Conservation (phyloP, 2,888 invertebrate genomes). For the Odiellus spinosus region DNA sequence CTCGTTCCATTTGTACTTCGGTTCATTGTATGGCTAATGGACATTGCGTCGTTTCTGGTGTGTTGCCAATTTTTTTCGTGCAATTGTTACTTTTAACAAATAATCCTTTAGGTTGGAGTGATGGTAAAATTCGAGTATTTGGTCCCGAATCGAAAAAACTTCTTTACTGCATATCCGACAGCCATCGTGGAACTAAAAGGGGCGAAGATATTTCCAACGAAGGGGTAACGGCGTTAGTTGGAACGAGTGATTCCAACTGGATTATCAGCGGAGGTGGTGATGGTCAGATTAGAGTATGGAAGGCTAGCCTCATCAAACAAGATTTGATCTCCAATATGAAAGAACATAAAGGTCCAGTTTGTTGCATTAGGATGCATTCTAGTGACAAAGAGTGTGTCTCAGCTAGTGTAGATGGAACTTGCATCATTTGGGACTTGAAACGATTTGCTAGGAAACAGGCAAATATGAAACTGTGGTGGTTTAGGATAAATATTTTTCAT, state of each 20-base stretch:
- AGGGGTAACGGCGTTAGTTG: slow-evolving; percentile 65
- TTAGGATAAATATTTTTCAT: too few relatives aligned
- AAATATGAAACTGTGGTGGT: too few relatives aligned
- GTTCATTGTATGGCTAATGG: slow-evolving; percentile 63
- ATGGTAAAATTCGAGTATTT: slow-evolving; percentile 33
- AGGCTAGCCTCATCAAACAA: slow-evolving; percentile 39
- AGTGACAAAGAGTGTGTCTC: slow-evolving; percentile 68
- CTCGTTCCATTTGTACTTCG: slow-evolving; percentile 25
- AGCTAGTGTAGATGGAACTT: slow-evolving; percentile 78
- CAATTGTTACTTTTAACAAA: too few relatives aligned
- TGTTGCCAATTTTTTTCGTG: slow-evolving; percentile 3
- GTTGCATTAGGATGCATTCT: slow-evolving; percentile 39
- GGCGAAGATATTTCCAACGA: slow-evolving; percentile 26
- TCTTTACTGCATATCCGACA: slow-evolving; percentile 66
- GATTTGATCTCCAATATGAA: slow-evolving; percentile 56
- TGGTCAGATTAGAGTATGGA: slow-evolving; percentile 56
- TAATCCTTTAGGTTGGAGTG: slow-evolving; percentile 31
- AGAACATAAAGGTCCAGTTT: slow-evolving; percentile 77
- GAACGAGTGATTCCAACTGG: slow-evolving; percentile 48
- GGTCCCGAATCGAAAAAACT: slow-evolving; percentile 50
- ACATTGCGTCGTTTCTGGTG: slow-evolving; percentile 54
- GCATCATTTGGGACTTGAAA: slow-evolving; percentile 67
- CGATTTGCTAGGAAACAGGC: background rate
- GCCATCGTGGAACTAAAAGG: slow-evolving; percentile 44
- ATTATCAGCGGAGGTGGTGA: slow-evolving; percentile 80